phyloP scores from a whole-genome alignment of 2,797 vertebrate species.

The Cossypha dichroa region DNA sequence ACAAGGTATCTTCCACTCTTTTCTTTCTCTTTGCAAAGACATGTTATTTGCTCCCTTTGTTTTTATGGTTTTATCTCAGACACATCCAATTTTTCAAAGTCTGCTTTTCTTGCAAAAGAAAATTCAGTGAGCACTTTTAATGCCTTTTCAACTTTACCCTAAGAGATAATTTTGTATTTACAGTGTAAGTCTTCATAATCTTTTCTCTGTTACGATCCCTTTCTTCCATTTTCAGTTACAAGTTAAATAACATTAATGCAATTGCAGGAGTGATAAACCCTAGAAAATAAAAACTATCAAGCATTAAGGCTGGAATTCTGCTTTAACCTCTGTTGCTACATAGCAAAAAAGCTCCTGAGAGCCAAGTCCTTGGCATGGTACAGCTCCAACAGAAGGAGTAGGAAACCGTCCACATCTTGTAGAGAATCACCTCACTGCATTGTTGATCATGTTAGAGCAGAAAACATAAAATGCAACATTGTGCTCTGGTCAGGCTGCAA shows the following conservation, averaged over 20 bases:
- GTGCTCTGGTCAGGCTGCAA: neutral
- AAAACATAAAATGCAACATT: neutral
- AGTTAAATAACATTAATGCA: neutral
- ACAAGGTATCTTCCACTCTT: constrained; percentile 84
- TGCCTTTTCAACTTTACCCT: neutral
- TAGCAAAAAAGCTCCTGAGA: neutral
- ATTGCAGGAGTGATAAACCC: neutral
- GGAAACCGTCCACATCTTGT: neutral
- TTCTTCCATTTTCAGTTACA: neutral
- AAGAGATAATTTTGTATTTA: neutral
- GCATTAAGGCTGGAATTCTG: neutral
- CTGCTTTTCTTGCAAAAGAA: neutral
- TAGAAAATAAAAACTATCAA: neutral
- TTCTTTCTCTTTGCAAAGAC: neutral
- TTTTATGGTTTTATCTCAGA: neutral
- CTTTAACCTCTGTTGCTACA: neutral
- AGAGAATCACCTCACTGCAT: accelerated
- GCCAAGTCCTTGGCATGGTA: neutral
- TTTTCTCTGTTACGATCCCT: neutral
- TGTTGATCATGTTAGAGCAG: neutral
- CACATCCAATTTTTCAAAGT: neutral
- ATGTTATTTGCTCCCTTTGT: neutral
- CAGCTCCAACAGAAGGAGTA: neutral
- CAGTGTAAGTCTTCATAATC: neutral
- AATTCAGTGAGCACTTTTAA: neutral